Evolutionary conservation across 2,113 vertebrate genomes (phyloP).

Genomic region (Varanus salvator): DNA sequence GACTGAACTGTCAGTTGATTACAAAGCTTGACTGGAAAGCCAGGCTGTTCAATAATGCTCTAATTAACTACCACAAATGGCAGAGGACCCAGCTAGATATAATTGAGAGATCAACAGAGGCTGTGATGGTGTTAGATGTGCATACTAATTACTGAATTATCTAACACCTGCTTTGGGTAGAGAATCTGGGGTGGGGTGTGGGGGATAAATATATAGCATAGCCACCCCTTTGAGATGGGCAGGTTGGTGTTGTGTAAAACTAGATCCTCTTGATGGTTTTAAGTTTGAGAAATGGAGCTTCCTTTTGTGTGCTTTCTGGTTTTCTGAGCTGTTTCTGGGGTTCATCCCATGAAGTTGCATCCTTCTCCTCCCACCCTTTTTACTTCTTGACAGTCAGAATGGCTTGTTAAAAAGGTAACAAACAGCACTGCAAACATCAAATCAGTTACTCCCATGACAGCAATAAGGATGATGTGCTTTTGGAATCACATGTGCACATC

Average conservation of each 20-base stretch:
- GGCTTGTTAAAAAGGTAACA: constrained; percentile 47
- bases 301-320: constrained; percentile 20
- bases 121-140: constrained; percentile 75
- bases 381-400: constrained; percentile 36
- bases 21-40: constrained; percentile 50
- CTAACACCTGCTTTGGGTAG: constrained; percentile 78
- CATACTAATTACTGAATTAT: constrained; percentile 84
- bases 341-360: constrained; percentile 28
- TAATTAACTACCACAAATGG: constrained; percentile 83
- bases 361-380: constrained; percentile 43
- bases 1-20: constrained; percentile 8
- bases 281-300: constrained; percentile 28
- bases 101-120: constrained; percentile 84
- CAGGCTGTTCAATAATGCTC: constrained; percentile 72
- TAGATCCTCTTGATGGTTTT: background rate
- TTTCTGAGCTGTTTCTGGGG: constrained; percentile 30
- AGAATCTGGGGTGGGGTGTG: constrained; percentile 7
- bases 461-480: background rate
- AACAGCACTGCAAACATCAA: background rate
- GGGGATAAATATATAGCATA: constrained; percentile 58
- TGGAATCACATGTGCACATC: background rate
- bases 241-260: constrained; percentile 6
- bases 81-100: constrained; percentile 78
- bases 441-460: background rate
- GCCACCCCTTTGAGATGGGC: constrained; percentile 37